Conservation (phyloP, 2,888 invertebrate species). For the Trissolcus japonicus region DNA sequence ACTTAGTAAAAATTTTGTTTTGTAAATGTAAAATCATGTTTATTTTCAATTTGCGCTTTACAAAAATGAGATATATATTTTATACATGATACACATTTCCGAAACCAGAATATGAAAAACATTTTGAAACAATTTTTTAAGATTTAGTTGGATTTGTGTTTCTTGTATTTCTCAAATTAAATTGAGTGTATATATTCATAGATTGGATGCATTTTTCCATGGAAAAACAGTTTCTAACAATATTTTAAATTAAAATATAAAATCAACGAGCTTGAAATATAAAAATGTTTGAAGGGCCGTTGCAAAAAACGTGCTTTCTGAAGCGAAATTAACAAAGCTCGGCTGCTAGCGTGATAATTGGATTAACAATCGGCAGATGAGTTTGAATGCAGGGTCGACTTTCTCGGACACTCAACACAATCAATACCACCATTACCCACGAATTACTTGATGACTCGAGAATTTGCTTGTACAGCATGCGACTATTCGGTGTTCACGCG, state of each 20-base stretch:
- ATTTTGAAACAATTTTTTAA: no score
- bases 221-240: no score
- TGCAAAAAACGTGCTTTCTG: not conserved
- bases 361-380: slow-evolving; percentile 42
- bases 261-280: not conserved
- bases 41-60: no score
- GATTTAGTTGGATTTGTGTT: no score
- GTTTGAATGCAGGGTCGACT: slow-evolving; percentile 38
- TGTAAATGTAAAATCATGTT: no score
- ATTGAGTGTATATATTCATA: no score
- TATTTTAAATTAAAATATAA: not conserved
- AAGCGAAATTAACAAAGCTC: slow-evolving; percentile 28
- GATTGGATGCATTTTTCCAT: no score
- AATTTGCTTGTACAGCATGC: slow-evolving; percentile 32
- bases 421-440: slow-evolving; percentile 50
- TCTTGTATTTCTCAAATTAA: no score
- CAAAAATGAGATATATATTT: no score
- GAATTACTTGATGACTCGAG: slow-evolving; percentile 50
- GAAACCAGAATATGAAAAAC: no score
- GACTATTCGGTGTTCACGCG: slow-evolving; percentile 26
- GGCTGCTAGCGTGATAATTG: slow-evolving; percentile 32
- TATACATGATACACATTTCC: no score
- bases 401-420: slow-evolving; percentile 35
- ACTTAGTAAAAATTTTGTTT: no score
- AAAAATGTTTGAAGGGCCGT: not conserved